Conservation (phyloP, 2,888 invertebrate species). For the Odontocerum albicorne region DNA sequence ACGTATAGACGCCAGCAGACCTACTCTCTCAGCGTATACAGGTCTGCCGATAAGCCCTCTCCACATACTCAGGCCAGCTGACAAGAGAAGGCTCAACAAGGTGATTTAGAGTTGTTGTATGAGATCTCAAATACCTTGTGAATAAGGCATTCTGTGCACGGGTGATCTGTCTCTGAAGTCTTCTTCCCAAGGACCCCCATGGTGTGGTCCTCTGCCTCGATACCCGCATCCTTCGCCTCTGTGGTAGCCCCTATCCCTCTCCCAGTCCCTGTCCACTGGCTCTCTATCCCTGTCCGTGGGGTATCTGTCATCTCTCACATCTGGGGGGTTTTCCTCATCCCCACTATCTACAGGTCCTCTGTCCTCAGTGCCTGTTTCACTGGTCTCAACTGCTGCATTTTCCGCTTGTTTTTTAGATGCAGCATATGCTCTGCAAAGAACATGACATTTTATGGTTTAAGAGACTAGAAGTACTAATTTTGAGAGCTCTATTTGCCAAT, state of each 20-base stretch:
- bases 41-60: too few species aligned
- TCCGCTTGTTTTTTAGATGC: too few species aligned
- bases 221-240: neutral
- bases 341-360: neutral
- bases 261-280: neutral
- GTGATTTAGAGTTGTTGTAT: neutral
- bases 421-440: too few species aligned
- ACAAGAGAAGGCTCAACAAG: neutral
- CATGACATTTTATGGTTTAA: too few species aligned
- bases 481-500: too few species aligned
- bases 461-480: too few species aligned
- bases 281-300: neutral
- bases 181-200: slow-evolving; percentile 41
- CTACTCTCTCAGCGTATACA: too few species aligned
- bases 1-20: too few species aligned
- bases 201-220: neutral
- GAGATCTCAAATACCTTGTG: neutral
- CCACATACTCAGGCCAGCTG: too few species aligned
- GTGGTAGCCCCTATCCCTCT: neutral
- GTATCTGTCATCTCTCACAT: neutral
- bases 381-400: neutral
- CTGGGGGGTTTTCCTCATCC: neutral
- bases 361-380: neutral
- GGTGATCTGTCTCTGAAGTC: slow-evolving; percentile 48
- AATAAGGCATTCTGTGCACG: slow-evolving; percentile 41